Evolutionary conservation across 2,113 vertebrate species (phyloP).

Genomic region (Entomyzon cyanotis): DNA sequence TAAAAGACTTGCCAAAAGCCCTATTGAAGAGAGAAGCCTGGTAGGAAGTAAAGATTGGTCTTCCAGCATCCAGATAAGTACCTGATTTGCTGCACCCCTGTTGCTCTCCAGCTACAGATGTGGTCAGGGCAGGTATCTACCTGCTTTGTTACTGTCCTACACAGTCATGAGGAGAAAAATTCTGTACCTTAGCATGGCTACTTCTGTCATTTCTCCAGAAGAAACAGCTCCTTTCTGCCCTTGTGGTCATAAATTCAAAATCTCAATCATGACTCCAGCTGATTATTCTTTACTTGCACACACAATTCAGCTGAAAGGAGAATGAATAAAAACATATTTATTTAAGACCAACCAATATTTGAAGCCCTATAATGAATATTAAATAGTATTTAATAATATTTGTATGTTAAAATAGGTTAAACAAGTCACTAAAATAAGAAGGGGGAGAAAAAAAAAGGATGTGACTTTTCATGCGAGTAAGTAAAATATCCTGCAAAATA

Average conservation of each 20-base stretch:
- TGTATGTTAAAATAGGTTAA: background rate
- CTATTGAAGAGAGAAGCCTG: background rate
- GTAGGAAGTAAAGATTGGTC: background rate
- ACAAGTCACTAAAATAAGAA: background rate
- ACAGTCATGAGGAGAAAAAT: background rate
- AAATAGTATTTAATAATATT: background rate
- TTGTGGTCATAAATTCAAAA: background rate
- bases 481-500: slow-evolving; percentile 21
- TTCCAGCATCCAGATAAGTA: background rate
- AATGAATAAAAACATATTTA: background rate
- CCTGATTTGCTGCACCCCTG: background rate
- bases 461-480: background rate
- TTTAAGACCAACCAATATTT: background rate
- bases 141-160: background rate
- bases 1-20: background rate
- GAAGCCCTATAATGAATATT: slow-evolving; percentile 4
- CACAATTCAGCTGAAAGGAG: background rate
- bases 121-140: background rate
- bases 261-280: background rate
- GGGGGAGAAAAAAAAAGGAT: background rate
- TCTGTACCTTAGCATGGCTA: background rate
- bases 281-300: background rate
- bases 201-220: background rate
- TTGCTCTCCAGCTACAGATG: background rate
- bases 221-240: background rate